Base-by-base conservation (phyloP, 2,797 vertebrate genomes). In the Manis crassicaudata region DNA sequence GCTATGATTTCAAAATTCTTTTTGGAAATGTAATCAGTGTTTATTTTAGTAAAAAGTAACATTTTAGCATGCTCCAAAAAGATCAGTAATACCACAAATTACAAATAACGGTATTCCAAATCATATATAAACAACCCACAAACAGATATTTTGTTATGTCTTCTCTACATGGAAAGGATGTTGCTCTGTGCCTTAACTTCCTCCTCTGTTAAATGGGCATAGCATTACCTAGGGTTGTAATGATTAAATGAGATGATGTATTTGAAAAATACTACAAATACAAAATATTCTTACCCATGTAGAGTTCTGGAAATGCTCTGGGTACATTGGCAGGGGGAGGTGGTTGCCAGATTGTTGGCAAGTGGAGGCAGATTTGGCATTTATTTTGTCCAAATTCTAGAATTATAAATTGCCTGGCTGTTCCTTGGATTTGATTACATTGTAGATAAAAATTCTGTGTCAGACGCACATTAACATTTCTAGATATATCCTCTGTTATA, bases 1-100 rank as follows among this genome's bases (percentile, higher is more conserved):
- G 56, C 23, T 87, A 6, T 85, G 70, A 54, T 60, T 93, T 92
- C 84, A 82, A 37, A 94, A 83, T 92, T 96, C 9, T 76, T 80
- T 35, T 35, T 82, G 20, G 58, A 76, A 52, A 82, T 85, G 17
- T 52, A 50, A 50, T 76, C 20, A 73, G 2, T 60, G 58, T 73
- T 93, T 87, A 76, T 50, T 83, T 83, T 63, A 68, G 50, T 62
- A 82, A 82, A 88, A 93, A 73, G 12, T 68, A 82, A 79, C 75
- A 21, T 92, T 90, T 92, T 92, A 52, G 0, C 67, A 35, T 95
- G 35, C 29, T 94, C 5, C 7, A 37, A 23, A 60, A 94, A 76
- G 32, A 70, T 80, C 29, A 88, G 13, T 73, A 52, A 90, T 92
- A 54, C n/a, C 50, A 17, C 62, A 85, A 82, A 93, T 92, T 86